These are phyloP conservation scores for Helicorthomorpha holstii DNA, from an alignment of 1,140 invertebrate genomes.

Conservation along the genomic window DNA sequence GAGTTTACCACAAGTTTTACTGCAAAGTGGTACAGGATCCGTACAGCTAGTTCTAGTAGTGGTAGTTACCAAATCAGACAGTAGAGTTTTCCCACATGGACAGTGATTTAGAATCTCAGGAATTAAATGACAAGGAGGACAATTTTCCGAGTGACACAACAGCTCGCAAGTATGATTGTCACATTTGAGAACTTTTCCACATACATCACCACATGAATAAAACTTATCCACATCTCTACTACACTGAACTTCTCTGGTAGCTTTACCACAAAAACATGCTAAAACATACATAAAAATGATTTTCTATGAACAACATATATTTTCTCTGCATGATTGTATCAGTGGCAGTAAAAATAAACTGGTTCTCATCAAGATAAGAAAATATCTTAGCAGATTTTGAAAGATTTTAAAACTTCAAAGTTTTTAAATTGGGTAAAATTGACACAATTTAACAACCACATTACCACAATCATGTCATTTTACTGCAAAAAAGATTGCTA, in stretches of 20 bases:
- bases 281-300: conserved; percentile 11
- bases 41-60: conserved; percentile 41
- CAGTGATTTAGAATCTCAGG: conserved; percentile 51
- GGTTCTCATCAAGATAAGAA: background rate
- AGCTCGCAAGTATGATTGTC: conserved; percentile 20
- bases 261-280: conserved; percentile 46
- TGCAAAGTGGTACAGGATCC: conserved; percentile 74
- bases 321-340: too few species aligned
- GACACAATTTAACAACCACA: background rate
- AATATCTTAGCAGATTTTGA: background rate
- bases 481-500: too few species aligned
- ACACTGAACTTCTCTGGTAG: conserved; percentile 31
- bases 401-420: background rate
- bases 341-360: too few species aligned
- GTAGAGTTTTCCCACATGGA: conserved; percentile 58
- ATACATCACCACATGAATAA: conserved; percentile 26
- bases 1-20: conserved; percentile 53
- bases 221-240: conserved; percentile 18
- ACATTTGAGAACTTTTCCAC: conserved; percentile 20
- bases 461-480: too few species aligned
- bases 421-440: background rate
- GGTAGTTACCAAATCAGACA: conserved; percentile 21
- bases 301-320: too few species aligned
- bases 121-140: conserved; percentile 38
- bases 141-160: conserved; percentile 21